Conservation (phyloP, 2,797 vertebrate genomes). For the Danio choprae region DNA sequence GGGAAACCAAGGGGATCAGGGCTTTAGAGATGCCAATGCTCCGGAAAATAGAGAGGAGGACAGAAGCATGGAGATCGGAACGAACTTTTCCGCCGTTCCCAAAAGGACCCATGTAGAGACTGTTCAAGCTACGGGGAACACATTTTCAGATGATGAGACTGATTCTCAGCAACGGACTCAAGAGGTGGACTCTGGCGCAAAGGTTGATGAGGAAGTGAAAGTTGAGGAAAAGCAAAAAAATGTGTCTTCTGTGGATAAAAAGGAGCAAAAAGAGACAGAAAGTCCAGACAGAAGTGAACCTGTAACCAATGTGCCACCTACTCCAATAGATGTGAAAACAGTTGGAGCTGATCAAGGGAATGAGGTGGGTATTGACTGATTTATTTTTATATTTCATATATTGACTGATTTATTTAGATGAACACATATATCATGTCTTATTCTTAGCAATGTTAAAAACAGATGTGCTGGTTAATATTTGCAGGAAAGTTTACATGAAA, state of each 20-base stretch:
- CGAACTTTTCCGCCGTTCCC: conserved; percentile 38
- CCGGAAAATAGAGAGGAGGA: not conserved
- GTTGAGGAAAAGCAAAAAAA: conserved; percentile 19
- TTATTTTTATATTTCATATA: too few relatives aligned
- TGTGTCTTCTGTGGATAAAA: not conserved
- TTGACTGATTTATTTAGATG: too few relatives aligned
- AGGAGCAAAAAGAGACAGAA: not conserved
- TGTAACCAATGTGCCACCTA: not conserved
- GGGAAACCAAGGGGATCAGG: conserved; percentile 8
- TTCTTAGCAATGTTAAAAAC: too few relatives aligned
- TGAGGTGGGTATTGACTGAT: conserved; percentile 19
- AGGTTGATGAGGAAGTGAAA: conserved; percentile 13
- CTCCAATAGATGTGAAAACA: conserved; percentile 13
- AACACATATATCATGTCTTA: too few relatives aligned
- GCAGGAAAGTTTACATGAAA: too few relatives aligned
- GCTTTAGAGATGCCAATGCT: not conserved
- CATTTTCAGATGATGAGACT: conserved; percentile 60
- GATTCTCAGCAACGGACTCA: conserved; percentile 42
- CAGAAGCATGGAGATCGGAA: conserved; percentile 45
- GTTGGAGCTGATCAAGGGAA: conserved; percentile 9
- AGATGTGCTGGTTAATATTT: too few relatives aligned
- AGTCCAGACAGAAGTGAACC: not conserved
- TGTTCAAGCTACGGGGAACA: conserved; percentile 50
- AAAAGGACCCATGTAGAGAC: conserved; percentile 63
- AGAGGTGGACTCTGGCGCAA: conserved; percentile 33